Evolutionary conservation across 1,140 invertebrate species (phyloP).

Genomic region (Ridgeia piscesae): DNA sequence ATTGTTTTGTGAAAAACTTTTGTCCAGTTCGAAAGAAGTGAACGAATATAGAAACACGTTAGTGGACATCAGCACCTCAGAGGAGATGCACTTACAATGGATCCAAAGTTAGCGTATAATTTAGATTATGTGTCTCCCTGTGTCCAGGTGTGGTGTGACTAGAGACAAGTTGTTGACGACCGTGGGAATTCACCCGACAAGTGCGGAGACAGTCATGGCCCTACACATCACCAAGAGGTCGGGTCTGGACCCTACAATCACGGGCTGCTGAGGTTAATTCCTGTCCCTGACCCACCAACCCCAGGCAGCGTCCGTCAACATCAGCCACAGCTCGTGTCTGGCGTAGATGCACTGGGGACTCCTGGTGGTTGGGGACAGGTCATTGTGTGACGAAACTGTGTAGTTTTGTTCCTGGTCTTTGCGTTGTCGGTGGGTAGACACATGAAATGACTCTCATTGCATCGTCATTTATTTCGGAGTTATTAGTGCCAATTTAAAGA

Average conservation of each 20-base stretch:
- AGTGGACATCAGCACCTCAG: no score
- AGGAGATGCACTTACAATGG: conserved; percentile 1
- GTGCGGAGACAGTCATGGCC: conserved; percentile 76
- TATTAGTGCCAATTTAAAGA: no score
- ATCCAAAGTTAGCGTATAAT: background rate
- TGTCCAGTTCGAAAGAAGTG: background rate
- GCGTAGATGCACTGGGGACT: background rate
- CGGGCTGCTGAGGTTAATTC: conserved; percentile 67
- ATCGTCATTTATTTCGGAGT: no score
- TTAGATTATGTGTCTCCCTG: background rate
- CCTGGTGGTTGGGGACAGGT: background rate
- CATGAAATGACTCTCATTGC: no score
- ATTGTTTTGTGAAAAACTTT: no score
- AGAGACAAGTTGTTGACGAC: conserved; percentile 82
- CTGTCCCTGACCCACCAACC: background rate
- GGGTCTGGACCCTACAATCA: conserved; percentile 57
- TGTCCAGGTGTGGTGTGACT: conserved; percentile 70
- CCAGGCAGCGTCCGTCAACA: conserved; percentile 11
- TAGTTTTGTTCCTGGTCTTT: background rate
- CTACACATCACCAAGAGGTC: conserved; percentile 63
- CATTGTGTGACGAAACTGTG: background rate
- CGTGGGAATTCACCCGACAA: conserved; percentile 94
- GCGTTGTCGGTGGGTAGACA: background rate
- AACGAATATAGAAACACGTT: background rate
- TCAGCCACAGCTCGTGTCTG: background rate